Percentiles rank a stretch among this genome's conserved stretches.
These are phyloP conservation scores for Torymus tubicola DNA, from an alignment of 2,888 invertebrate species.

Conservation along the genomic window DNA sequence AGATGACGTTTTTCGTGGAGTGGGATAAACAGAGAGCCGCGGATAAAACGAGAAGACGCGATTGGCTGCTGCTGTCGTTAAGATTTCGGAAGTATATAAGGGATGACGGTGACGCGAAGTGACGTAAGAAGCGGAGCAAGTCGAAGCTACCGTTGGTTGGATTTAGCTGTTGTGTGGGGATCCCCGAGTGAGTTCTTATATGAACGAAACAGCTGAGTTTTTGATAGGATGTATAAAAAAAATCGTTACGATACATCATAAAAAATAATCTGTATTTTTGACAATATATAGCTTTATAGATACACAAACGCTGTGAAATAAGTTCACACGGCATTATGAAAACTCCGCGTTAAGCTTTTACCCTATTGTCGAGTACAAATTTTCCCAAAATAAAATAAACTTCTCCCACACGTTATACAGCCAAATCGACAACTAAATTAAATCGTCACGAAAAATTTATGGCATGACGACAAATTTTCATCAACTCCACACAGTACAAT, in stretches of 20 bases:
- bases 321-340: too few species aligned
- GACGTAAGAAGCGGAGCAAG: background rate
- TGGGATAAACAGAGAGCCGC: background rate
- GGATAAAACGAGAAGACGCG: background rate
- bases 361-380: too few species aligned
- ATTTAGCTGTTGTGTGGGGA: background rate
- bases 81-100: constrained; percentile 14
- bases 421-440: background rate
- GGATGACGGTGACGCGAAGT: constrained; percentile 10
- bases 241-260: too few species aligned
- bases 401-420: too few species aligned
- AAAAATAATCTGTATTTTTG: too few species aligned
- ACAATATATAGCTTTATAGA: too few species aligned
- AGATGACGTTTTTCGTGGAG: background rate
- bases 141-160: background rate
- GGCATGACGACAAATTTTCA: constrained; percentile 11
- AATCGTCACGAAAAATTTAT: constrained; percentile 20
- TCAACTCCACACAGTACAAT: background rate
- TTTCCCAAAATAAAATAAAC: too few species aligned
- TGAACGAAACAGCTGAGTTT: too few species aligned
- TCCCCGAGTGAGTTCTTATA: too few species aligned
- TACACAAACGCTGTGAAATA: too few species aligned
- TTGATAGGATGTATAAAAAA: too few species aligned
- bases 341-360: too few species aligned
- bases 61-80: constrained; percentile 25